Conservation (phyloP, 2,113 vertebrate species). For the Apeltes quadracus region DNA sequence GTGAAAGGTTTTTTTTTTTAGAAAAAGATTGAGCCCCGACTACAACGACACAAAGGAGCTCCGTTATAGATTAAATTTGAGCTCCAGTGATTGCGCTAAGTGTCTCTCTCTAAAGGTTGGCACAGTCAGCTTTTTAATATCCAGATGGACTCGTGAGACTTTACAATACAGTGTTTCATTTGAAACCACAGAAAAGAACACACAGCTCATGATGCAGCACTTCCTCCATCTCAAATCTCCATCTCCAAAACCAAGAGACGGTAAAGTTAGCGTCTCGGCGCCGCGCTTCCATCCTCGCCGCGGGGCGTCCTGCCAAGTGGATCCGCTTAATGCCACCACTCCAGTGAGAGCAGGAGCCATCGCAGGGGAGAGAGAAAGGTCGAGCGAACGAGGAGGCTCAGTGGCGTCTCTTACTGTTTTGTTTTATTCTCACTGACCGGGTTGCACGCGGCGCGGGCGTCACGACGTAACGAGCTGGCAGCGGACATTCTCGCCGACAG, state of each 20-base stretch:
- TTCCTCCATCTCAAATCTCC: slow-evolving; percentile 30
- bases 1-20: slow-evolving; percentile 1
- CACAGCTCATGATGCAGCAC: slow-evolving; percentile 24
- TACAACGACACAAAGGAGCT: slow-evolving; percentile 3
- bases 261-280: slow-evolving; percentile 19
- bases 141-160: slow-evolving; percentile 23
- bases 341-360: slow-evolving; percentile 11
- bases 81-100: slow-evolving; percentile 7
- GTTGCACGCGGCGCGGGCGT: slow-evolving; percentile 28
- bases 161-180: slow-evolving; percentile 5
- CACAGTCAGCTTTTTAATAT: slow-evolving; percentile 36
- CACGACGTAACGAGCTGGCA: slow-evolving; percentile 48
- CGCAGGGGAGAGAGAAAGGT: slow-evolving; percentile 28
- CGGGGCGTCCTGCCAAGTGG: slow-evolving; percentile 50
- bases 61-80: slow-evolving; percentile 22
- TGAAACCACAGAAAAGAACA: slow-evolving; percentile 15
- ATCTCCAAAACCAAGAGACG: too few species aligned
- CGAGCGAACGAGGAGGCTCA: slow-evolving; percentile 34
- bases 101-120: slow-evolving; percentile 14
- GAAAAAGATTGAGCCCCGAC: neutral
- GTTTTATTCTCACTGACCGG: slow-evolving; percentile 31
- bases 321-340: slow-evolving; percentile 51
- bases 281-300: slow-evolving; percentile 33
- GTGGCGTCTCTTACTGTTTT: slow-evolving; percentile 11
- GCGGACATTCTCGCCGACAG: slow-evolving; percentile 50